Evolutionary conservation across 2,113 vertebrate genomes (phyloP).

Genomic region (Rhizomys pruinosus): DNA sequence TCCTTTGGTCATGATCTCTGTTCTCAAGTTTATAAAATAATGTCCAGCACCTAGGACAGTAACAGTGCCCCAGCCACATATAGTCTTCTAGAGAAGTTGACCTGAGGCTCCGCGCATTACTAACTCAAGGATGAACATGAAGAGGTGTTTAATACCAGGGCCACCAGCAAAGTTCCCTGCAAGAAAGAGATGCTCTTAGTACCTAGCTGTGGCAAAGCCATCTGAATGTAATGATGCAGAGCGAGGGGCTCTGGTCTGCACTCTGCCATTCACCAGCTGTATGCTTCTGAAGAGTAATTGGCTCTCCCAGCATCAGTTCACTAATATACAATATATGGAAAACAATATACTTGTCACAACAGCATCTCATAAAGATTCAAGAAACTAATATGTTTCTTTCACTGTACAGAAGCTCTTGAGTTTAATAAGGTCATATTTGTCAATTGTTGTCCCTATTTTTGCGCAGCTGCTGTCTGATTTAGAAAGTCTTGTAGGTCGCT

Average conservation of each 20-base stretch:
- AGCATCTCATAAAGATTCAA: neutral
- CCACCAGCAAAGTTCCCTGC: neutral
- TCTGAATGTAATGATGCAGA: neutral
- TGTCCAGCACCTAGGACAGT: constrained; percentile 34
- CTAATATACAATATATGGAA: neutral
- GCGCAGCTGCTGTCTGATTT: too few species aligned
- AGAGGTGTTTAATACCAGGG: neutral
- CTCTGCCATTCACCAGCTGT: too few species aligned
- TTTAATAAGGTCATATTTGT: too few species aligned
- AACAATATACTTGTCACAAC: neutral
- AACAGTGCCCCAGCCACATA: rapidly evolving
- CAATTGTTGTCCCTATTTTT: too few species aligned
- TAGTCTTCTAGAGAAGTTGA: neutral
- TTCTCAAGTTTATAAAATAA: neutral
- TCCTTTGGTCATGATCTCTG: neutral
- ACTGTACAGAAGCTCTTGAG: too few species aligned
- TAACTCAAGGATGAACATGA: neutral
- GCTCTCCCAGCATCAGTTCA: neutral
- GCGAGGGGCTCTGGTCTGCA: neutral
- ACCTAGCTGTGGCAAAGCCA: neutral
- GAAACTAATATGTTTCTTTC: neutral
- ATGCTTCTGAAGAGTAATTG: neutral
- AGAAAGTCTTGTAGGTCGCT: too few species aligned
- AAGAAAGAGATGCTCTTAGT: neutral
- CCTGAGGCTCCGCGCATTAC: too few species aligned